Evolutionary conservation across 2,797 vertebrate genomes (phyloP).

Genomic region (Ctenopoma multispine): DNA sequence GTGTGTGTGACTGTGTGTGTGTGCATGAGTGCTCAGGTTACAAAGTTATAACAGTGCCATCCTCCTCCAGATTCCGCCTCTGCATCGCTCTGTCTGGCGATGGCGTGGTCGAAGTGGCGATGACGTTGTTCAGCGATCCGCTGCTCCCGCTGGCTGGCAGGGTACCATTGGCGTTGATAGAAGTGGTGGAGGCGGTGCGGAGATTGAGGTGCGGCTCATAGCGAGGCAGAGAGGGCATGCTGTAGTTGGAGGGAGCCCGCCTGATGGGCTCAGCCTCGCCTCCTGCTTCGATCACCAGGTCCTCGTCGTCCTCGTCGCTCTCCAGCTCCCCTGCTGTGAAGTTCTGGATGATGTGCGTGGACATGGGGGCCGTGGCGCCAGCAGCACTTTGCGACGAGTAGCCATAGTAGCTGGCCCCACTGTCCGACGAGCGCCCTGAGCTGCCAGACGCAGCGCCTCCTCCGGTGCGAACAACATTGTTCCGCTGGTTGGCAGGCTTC

Average conservation of each 20-base stretch:
- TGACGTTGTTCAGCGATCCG: constrained; percentile 73
- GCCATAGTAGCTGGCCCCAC: constrained; percentile 87
- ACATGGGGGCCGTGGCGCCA: constrained; percentile 55
- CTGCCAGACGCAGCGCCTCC: constrained; percentile 91
- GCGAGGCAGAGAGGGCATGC: constrained; percentile 86
- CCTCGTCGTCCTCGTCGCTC: constrained; percentile 92
- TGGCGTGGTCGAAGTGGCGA: constrained; percentile 39
- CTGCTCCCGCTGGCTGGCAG: constrained; percentile 76
- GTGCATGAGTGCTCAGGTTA: constrained; percentile 70
- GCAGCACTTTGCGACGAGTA: constrained; percentile 67
- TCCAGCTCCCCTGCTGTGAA: constrained; percentile 90
- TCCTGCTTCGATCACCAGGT: constrained; percentile 90
- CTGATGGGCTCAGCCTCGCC: constrained; percentile 85
- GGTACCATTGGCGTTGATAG: constrained; percentile 85
- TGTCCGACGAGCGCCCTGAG: constrained; percentile 94
- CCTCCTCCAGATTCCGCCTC: constrained; percentile 90
- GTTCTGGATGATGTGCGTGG: constrained; percentile 86
- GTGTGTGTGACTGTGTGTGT: not conserved
- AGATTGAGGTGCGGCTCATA: constrained; percentile 89
- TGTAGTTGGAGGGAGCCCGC: constrained; percentile 78
- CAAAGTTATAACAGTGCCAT: constrained; percentile 95
- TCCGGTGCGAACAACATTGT: constrained; percentile 92
- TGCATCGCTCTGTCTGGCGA: constrained; percentile 79
- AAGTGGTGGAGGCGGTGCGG: constrained; percentile 51
- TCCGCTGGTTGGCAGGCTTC: constrained; percentile 96